Evolutionary conservation across 2,888 invertebrate genomes (phyloP).

Genomic region (Morinoia aosen): DNA sequence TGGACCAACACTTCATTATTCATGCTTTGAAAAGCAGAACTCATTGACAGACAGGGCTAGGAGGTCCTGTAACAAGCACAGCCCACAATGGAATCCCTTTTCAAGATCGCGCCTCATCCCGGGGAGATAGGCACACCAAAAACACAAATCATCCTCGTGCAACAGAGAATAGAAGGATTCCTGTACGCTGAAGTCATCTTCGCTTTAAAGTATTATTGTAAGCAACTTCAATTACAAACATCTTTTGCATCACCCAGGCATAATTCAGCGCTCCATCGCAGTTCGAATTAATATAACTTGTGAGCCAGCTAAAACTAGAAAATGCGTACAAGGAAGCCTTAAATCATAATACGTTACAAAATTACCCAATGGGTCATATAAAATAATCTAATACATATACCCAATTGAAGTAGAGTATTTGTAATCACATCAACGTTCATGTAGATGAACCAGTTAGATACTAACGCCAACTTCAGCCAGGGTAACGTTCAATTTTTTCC

Average conservation of each 20-base stretch:
- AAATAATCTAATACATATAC: too few relatives aligned
- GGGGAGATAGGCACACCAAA: neutral
- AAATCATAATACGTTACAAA: too few relatives aligned
- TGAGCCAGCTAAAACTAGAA: neutral
- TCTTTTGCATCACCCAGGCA: neutral
- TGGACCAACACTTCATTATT: conserved; percentile 46
- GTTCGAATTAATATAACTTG: neutral
- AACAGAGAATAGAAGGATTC: neutral
- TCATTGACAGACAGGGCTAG: conserved; percentile 33
- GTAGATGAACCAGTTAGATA: too few relatives aligned
- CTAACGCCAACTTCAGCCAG: too few relatives aligned
- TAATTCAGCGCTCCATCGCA: neutral
- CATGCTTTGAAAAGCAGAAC: conserved; percentile 43
- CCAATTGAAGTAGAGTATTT: too few relatives aligned
- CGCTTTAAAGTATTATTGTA: neutral
- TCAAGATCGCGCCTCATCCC: neutral
- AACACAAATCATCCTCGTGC: conserved; percentile 22
- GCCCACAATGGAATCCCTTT: conserved; percentile 32
- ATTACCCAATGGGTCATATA: too few relatives aligned
- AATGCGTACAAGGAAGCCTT: neutral
- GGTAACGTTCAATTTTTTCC: too few relatives aligned
- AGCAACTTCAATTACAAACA: neutral
- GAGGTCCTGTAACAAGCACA: conserved; percentile 47
- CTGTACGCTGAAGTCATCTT: neutral
- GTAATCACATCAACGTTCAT: too few relatives aligned